These are phyloP conservation scores for Rutpela maculata DNA, from an alignment of 2,888 invertebrate species.

Conservation along the genomic window DNA sequence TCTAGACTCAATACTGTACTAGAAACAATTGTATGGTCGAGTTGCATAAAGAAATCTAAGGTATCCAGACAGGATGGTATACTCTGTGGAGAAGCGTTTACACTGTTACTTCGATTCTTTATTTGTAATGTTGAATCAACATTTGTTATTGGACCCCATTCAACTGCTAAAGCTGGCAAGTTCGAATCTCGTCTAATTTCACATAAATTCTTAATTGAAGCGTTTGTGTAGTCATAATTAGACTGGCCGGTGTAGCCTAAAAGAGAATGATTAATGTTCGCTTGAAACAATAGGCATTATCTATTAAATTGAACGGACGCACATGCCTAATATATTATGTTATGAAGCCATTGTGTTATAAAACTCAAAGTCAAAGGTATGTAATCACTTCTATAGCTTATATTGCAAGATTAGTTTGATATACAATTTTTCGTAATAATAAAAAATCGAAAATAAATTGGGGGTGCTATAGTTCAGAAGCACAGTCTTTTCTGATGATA, in stretches of 20 bases:
- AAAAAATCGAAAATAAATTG: no score
- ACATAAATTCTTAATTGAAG: slow-evolving; percentile 59
- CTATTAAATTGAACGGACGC: no score
- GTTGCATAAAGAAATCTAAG: slow-evolving; percentile 13
- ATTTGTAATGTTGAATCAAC: slow-evolving; percentile 46
- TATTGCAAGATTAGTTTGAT: no score
- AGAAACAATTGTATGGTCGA: not conserved
- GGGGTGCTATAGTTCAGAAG: no score
- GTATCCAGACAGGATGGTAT: slow-evolving; percentile 11
- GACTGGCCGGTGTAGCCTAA: not conserved
- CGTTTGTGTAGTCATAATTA: slow-evolving; percentile 51
- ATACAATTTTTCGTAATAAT: no score
- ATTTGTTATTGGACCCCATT: slow-evolving; percentile 61
- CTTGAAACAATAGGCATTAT: no score
- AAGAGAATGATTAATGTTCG: not conserved
- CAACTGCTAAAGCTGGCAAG: slow-evolving; percentile 58
- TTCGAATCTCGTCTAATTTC: slow-evolving; percentile 57
- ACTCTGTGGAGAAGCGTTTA: slow-evolving; percentile 15
- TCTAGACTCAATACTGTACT: not conserved
- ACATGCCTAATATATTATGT: no score
- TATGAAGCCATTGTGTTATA: no score
- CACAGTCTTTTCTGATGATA: no score
- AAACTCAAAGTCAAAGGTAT: no score
- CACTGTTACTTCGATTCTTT: slow-evolving; percentile 27
- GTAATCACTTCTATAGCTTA: no score